These are phyloP conservation scores for Orussus abietinus DNA, from an alignment of 1,140 invertebrate species.

Conservation along the genomic window DNA sequence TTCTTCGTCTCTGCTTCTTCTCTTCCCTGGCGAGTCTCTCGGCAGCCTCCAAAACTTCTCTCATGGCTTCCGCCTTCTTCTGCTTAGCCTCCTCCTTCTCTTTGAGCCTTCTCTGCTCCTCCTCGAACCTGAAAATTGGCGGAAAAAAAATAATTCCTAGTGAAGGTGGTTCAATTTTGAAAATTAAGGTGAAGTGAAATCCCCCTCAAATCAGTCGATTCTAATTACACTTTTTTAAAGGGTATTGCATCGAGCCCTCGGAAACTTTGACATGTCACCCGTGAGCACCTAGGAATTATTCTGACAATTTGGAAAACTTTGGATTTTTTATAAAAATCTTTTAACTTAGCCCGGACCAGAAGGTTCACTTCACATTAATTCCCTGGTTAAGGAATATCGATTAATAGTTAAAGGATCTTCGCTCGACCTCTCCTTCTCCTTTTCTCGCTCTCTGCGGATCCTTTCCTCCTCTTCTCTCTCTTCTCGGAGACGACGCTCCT, in stretches of 20 bases:
- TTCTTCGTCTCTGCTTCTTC: conserved; percentile 56
- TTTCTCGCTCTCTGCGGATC: conserved; percentile 62
- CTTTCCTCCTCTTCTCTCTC: conserved; percentile 66
- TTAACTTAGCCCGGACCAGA: not conserved
- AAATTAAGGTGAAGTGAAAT: too few species aligned
- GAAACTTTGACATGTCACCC: too few species aligned
- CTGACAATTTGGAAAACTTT: too few species aligned
- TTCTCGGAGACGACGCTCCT: conserved; percentile 58
- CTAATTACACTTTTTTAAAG: too few species aligned
- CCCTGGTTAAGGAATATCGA: not conserved
- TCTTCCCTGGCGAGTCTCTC: conserved; percentile 59
- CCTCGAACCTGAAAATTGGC: conserved; percentile 45
- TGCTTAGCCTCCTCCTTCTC: conserved; percentile 46
- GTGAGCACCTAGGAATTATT: too few species aligned
- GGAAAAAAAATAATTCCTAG: too few species aligned
- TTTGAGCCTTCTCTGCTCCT: conserved; percentile 41
- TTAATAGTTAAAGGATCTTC: not conserved
- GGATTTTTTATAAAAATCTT: too few species aligned
- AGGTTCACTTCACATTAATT: too few species aligned
- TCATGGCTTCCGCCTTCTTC: conserved; percentile 36
- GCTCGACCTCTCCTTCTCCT: conserved; percentile 59
- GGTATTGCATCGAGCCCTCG: too few species aligned
- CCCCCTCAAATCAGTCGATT: too few species aligned
- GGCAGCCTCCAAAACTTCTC: conserved; percentile 55
- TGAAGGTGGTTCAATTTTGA: not conserved